Conservation (phyloP, 1,140 invertebrate genomes). For the Mercenaria mercenaria region DNA sequence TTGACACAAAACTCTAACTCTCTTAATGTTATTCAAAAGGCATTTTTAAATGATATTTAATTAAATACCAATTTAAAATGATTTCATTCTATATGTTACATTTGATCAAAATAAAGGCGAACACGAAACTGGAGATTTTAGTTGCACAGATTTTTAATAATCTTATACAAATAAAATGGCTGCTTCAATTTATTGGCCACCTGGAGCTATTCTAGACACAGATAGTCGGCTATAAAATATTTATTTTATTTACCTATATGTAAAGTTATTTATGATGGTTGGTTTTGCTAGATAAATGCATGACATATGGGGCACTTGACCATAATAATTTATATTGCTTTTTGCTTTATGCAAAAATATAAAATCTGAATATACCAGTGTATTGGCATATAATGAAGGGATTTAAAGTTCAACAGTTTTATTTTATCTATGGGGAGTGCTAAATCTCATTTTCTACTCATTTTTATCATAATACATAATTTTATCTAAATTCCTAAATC, state of each 20-base stretch:
- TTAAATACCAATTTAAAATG: too few species aligned
- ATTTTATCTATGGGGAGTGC: not conserved
- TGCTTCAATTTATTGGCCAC: not conserved
- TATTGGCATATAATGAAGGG: not conserved
- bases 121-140: too few species aligned
- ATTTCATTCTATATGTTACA: too few species aligned
- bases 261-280: slow-evolving; percentile 9
- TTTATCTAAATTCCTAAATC: not conserved
- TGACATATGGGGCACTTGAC: not conserved
- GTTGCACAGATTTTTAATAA: too few species aligned
- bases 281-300: not conserved
- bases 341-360: not conserved
- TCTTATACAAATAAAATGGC: too few species aligned
- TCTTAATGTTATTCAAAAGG: too few species aligned
- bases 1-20: too few species aligned
- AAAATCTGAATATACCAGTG: not conserved
- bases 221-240: slow-evolving; percentile 4
- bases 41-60: too few species aligned
- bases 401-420: not conserved
- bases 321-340: not conserved
- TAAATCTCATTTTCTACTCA: not conserved
- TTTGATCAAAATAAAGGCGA: too few species aligned
- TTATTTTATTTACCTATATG: not conserved
- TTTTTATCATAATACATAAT: not conserved
- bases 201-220: not conserved